Conservation (phyloP, 2,113 vertebrate genomes). For the Nanorana parkeri region DNA sequence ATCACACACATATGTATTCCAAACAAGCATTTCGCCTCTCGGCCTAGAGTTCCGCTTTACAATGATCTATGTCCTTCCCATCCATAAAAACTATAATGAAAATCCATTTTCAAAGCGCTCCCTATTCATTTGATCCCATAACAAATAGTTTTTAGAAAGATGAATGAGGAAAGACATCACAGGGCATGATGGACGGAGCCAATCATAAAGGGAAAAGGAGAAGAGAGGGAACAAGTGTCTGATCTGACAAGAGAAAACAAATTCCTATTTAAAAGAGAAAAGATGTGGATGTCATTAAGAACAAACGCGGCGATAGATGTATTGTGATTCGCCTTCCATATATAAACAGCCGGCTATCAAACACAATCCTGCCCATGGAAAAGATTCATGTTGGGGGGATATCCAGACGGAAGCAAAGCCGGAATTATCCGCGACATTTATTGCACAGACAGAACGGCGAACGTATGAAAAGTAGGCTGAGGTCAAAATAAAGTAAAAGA, state of each 20-base stretch:
- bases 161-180: conserved; percentile 28
- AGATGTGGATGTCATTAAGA: background rate
- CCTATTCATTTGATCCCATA: conserved; percentile 37
- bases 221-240: background rate
- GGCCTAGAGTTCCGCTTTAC: too few species aligned
- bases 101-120: conserved; percentile 40
- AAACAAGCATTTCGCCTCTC: too few species aligned
- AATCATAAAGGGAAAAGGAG: background rate
- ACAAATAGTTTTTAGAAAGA: conserved; percentile 25
- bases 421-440: too few species aligned
- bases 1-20: too few species aligned
- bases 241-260: conserved; percentile 23
- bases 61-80: too few species aligned
- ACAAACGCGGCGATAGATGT: background rate
- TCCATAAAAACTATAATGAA: background rate
- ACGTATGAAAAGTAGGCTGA: too few species aligned
- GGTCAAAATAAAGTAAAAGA: too few species aligned
- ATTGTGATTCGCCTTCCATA: background rate
- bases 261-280: conserved; percentile 21
- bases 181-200: background rate
- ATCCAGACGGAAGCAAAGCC: too few species aligned
- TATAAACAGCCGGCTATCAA: background rate
- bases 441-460: too few species aligned
- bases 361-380: background rate
- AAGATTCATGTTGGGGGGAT: too few species aligned